Percentiles rank a stretch among this genome's conserved stretches.
Evolutionary conservation across 2,797 vertebrate species (phyloP).

Genomic region (Telmatherina bonti): DNA sequence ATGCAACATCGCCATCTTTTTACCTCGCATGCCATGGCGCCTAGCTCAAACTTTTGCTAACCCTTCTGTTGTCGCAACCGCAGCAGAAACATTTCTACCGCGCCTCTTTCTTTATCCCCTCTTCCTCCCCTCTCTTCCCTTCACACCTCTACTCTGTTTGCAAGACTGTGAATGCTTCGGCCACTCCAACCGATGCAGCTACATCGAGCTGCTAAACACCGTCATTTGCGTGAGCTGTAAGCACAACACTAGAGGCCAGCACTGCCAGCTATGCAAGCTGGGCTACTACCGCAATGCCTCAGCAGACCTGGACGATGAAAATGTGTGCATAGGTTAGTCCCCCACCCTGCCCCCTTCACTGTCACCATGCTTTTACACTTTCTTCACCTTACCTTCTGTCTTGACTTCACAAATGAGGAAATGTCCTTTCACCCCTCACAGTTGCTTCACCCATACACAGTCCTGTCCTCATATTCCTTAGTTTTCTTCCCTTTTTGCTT

Average conservation of each 20-base stretch:
- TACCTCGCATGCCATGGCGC: slow-evolving; percentile 87
- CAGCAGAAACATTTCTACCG: slow-evolving; percentile 58
- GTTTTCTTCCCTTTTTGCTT: slow-evolving; percentile 44
- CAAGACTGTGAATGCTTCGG: slow-evolving; percentile 99
- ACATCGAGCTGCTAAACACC: slow-evolving; percentile 98
- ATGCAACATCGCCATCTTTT: slow-evolving; percentile 73
- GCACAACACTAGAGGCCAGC: slow-evolving; percentile 99
- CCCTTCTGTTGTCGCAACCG: slow-evolving; percentile 67
- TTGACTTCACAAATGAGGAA: slow-evolving; percentile 51
- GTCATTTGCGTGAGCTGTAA: slow-evolving; percentile 99
- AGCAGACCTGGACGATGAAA: slow-evolving; percentile 98
- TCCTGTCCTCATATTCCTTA: slow-evolving; percentile 41
- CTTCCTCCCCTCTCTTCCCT: slow-evolving; percentile 25
- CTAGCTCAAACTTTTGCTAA: slow-evolving; percentile 77
- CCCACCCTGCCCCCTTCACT: slow-evolving; percentile 48
- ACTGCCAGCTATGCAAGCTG: slow-evolving; percentile 99
- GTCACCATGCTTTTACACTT: slow-evolving; percentile 51
- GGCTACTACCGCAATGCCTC: slow-evolving; percentile 99
- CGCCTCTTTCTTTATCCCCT: slow-evolving; percentile 58
- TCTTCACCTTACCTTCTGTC: slow-evolving; percentile 56
- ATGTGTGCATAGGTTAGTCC: slow-evolving; percentile 99
- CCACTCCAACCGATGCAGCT: slow-evolving; percentile 99
- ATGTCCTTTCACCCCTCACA: slow-evolving; percentile 39
- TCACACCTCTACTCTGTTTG: slow-evolving; percentile 89
- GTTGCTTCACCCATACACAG: slow-evolving; percentile 26